Evolutionary conservation across 2,797 vertebrate species (phyloP).

Genomic region (Leptatherina wallacei): DNA sequence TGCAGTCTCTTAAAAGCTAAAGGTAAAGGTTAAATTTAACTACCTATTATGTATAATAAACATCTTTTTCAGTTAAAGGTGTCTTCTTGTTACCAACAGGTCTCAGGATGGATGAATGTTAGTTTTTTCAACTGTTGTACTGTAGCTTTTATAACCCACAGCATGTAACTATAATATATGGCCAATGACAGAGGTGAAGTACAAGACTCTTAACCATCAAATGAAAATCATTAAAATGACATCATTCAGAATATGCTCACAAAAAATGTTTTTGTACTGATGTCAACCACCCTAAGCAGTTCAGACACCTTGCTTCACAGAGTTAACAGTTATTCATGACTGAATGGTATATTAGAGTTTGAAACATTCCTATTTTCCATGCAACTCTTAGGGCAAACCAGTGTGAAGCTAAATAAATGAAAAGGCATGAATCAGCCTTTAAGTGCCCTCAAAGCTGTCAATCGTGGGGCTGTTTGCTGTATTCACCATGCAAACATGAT

Average conservation of each 20-base stretch:
- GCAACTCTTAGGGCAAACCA: background rate
- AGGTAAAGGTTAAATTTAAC: slow-evolving; percentile 57
- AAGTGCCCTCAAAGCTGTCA: slow-evolving; percentile 37
- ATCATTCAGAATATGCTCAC: background rate
- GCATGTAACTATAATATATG: background rate
- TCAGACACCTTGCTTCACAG: background rate
- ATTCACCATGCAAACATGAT: slow-evolving; percentile 38
- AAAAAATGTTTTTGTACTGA: background rate
- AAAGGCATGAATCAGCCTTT: slow-evolving; percentile 27
- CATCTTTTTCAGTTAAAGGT: slow-evolving; percentile 44
- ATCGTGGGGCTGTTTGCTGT: slow-evolving; percentile 18
- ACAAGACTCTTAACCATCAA: background rate
- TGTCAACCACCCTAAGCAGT: background rate
- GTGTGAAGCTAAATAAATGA: slow-evolving; percentile 17
- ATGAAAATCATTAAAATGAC: background rate
- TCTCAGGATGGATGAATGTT: slow-evolving; percentile 17
- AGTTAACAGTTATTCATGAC: background rate
- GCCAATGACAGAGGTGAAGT: background rate
- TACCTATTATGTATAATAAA: slow-evolving; percentile 55
- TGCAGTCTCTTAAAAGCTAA: slow-evolving; percentile 51
- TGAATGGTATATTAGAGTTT: background rate
- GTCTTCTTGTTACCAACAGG: slow-evolving; percentile 30
- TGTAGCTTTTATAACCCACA: background rate
- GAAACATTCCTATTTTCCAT: background rate
- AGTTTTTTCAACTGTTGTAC: background rate